Percentiles rank a stretch among this genome's conserved stretches.
phyloP scores from a whole-genome alignment of 2,888 invertebrate species.

The Andrena hattorfiana region DNA sequence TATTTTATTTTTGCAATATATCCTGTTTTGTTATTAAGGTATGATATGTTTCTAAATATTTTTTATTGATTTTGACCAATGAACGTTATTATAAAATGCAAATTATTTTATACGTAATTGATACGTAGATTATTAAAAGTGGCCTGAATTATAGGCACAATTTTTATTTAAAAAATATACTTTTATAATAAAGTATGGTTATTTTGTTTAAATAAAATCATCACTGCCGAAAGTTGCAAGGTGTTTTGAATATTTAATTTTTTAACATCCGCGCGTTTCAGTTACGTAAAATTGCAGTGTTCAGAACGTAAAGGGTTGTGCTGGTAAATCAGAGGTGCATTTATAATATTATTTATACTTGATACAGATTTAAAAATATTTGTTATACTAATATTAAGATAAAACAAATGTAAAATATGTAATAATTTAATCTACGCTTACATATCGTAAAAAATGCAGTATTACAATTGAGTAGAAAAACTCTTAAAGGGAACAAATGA shows the following conservation, averaged over 20 bases:
- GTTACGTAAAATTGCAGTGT: not conserved
- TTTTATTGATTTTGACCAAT: slow-evolving; percentile 21
- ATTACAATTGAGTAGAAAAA: not conserved
- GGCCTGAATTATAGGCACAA: not conserved
- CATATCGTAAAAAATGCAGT: not conserved
- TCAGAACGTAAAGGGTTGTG: not conserved
- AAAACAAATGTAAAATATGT: not conserved
- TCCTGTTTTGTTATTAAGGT: not conserved
- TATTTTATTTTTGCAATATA: slow-evolving; percentile 4
- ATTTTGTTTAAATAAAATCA: not conserved
- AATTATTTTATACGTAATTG: not conserved
- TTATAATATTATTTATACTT: too few species aligned
- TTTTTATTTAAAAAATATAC: not conserved
- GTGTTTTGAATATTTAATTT: not conserved
- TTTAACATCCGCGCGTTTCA: not conserved
- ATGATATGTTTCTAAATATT: not conserved
- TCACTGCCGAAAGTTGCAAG: not conserved
- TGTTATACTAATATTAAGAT: too few species aligned
- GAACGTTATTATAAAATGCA: not conserved
- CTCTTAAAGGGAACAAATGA: not conserved
- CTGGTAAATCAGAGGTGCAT: not conserved
- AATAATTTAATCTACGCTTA: not conserved
- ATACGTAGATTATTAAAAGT: not conserved
- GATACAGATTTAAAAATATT: too few species aligned
- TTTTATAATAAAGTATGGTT: not conserved